Evolutionary conservation across 2,888 invertebrate species (phyloP).

Genomic region (Coelopa pilipes): DNA sequence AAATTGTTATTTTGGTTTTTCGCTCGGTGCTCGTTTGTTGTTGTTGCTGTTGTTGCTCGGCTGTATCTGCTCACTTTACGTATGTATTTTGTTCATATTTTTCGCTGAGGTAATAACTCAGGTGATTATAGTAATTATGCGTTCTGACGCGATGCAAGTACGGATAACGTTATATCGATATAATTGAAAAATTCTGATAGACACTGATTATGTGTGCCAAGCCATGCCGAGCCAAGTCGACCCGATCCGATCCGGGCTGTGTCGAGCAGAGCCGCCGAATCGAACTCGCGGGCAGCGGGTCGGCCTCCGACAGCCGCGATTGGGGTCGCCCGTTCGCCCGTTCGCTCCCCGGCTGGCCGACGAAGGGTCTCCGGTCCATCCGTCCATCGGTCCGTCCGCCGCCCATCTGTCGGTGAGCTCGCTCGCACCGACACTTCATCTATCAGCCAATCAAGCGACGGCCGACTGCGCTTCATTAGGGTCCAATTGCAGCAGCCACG

Average conservation of each 20-base stretch:
- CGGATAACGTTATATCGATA: constrained; percentile 68
- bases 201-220: constrained; percentile 64
- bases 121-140: constrained; percentile 68
- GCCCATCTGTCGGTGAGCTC: constrained; percentile 19
- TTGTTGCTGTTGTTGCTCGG: constrained; percentile 11
- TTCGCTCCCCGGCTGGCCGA: not conserved
- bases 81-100: constrained; percentile 32
- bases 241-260: not conserved
- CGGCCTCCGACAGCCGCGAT: not conserved
- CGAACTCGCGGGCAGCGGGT: not conserved
- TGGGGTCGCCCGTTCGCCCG: not conserved
- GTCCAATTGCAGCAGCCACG: constrained; percentile 20
- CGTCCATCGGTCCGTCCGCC: not conserved
- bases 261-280: not conserved
- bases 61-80: constrained; percentile 17
- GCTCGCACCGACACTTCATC: constrained; percentile 35
- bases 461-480: constrained; percentile 29
- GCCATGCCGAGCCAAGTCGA: constrained; percentile 3
- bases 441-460: constrained; percentile 39
- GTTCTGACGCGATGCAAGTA: constrained; percentile 66
- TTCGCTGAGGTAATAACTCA: constrained; percentile 67
- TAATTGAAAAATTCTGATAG: constrained; percentile 68
- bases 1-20: not conserved
- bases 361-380: not conserved
- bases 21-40: constrained; percentile 10